Conservation (phyloP, 2,113 vertebrate genomes). For the Hippocampus guttulatus region DNA sequence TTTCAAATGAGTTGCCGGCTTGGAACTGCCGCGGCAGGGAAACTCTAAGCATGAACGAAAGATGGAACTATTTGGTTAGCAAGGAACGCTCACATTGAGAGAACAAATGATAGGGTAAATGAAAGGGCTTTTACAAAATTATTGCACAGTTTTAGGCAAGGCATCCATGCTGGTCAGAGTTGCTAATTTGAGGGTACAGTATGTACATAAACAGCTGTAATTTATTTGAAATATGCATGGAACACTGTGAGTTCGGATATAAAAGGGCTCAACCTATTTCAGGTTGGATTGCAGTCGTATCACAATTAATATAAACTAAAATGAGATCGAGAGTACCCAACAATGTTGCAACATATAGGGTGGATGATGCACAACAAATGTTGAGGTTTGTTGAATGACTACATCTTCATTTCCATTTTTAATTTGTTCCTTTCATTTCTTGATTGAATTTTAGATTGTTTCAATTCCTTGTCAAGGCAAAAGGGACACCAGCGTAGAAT, state of each 20-base stretch:
- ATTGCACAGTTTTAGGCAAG: constrained; percentile 39
- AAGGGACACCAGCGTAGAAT: no score
- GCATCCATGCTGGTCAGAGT: constrained; percentile 67
- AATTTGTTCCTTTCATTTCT: no score
- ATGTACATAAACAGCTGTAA: constrained; percentile 67
- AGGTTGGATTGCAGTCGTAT: background rate
- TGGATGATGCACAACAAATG: background rate
- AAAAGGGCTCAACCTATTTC: constrained; percentile 2
- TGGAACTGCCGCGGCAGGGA: background rate
- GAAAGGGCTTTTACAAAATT: constrained; percentile 46
- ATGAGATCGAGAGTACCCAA: background rate
- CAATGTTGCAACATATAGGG: background rate
- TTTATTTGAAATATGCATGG: constrained; percentile 63
- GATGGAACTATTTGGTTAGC: constrained; percentile 34
- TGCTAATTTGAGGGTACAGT: constrained; percentile 39
- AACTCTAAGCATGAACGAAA: constrained; percentile 25
- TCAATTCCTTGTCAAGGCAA: no score
- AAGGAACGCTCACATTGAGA: constrained; percentile 29
- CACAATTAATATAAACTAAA: background rate
- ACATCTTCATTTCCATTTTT: no score
- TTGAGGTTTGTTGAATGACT: no score
- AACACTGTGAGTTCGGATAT: constrained; percentile 35
- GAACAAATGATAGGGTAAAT: constrained; percentile 47
- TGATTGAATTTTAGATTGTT: no score
- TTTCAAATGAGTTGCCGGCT: constrained; percentile 17